phyloP scores from a whole-genome alignment of 2,113 vertebrate species.

The Brevimyrus niger region DNA sequence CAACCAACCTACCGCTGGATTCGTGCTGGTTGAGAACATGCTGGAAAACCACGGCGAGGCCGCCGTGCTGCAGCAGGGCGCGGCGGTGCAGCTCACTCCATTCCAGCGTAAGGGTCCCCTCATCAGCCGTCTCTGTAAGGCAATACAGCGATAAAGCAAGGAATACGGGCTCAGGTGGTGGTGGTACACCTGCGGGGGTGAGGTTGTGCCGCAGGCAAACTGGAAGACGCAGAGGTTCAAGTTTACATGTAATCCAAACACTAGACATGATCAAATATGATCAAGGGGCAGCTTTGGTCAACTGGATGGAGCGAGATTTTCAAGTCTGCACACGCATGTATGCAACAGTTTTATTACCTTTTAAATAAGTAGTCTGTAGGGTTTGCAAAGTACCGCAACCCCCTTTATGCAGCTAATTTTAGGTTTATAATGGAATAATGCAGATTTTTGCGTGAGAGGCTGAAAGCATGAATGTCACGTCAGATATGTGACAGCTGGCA shows the following conservation, averaged over 20 bases:
- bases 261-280: background rate
- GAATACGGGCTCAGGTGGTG: no score
- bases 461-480: background rate
- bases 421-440: background rate
- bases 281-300: background rate
- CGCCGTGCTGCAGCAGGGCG: constrained; percentile 34
- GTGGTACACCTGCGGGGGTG: no score
- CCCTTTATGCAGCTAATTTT: background rate
- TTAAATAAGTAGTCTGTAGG: background rate
- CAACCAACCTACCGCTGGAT: constrained; percentile 29
- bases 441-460: background rate
- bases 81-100: constrained; percentile 44
- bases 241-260: background rate
- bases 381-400: background rate
- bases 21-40: constrained; percentile 41
- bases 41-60: constrained; percentile 28
- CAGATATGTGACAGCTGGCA: background rate
- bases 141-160: background rate
- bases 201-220: no score
- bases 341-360: background rate
- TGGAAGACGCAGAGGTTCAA: background rate
- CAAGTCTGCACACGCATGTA: no score
- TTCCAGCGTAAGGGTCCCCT: constrained; percentile 33
- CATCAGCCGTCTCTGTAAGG: constrained; percentile 31
- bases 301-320: no score